Evolutionary conservation across 2,888 invertebrate species (phyloP), one percentile per base, ranked within the genome.

Genomic region (Pteria penguin): DNA sequence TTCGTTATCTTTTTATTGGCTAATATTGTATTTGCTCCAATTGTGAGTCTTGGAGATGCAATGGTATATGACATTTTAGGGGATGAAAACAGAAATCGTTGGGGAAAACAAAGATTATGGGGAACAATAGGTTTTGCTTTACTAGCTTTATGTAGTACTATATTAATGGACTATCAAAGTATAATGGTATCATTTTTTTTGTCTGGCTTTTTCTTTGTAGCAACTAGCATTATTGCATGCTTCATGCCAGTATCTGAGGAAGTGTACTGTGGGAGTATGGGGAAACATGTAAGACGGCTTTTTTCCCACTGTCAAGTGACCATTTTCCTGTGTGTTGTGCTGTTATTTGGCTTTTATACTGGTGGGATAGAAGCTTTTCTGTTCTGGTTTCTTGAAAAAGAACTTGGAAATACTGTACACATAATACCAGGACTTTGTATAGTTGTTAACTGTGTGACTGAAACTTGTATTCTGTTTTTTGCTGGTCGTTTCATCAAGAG

Each of bases 291-390:
- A 85, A 93, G 95, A 78, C 95, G 95, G 88, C 94, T 97, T 67
- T 93, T 97, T 78, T 95, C 95, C 91, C 95, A 96, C 94, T 95
- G 96, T 0, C 95, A 96, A 86, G 95, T 97, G 60, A 94, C 96
- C 45, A 93, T 95, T 58, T 96, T 97, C 88, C 95, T 97, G 88
- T 93, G 96, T 86, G 96, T 96, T 91, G 93, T 97, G 58, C 96
- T 96, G 89, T 94, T 95, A 32, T 93, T 97, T 85, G 97, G 97
- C 76, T 96, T 96, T 88, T 95, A 96, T 90, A 96, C 96, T 95
- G 97, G 97, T 33, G 96, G 96, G 92, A 96, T 97, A 72, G 97
- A 97, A 92, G 96, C 96, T 68, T 97, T 96, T 91, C 93, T 97
- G 36, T 97, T 97, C 91, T 94, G 97, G 89, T 97, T 96, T 91